Conservation (phyloP, 2,888 invertebrate species). For the Chydorus sphaericus region DNA sequence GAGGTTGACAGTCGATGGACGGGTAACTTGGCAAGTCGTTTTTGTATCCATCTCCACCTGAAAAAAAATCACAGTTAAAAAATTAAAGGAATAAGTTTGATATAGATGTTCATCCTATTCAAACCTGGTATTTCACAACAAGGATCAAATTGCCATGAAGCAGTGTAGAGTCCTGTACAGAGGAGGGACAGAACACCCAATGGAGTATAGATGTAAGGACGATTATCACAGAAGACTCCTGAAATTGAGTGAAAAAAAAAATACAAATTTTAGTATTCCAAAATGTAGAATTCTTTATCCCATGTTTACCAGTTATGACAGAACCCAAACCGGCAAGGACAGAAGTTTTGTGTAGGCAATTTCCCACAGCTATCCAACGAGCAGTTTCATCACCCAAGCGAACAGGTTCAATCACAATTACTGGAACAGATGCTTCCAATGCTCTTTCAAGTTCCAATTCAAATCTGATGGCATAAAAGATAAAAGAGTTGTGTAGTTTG, state of each 20-base stretch:
- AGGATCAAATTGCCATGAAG: constrained; percentile 92
- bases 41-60: constrained; percentile 39
- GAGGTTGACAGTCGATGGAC: constrained; percentile 32
- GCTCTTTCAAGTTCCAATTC: constrained; percentile 86
- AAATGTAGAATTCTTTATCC: not conserved
- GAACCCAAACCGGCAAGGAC: constrained; percentile 68
- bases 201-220: constrained; percentile 58
- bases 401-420: constrained; percentile 85
- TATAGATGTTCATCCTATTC: too few species aligned
- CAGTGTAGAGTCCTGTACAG: constrained; percentile 76
- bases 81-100: too few species aligned
- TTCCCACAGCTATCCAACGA: constrained; percentile 87
- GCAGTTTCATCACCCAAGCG: constrained; percentile 85
- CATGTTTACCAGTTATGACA: constrained; percentile 47
- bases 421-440: constrained; percentile 64
- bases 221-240: constrained; percentile 57
- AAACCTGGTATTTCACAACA: constrained; percentile 83
- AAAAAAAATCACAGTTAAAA: too few species aligned
- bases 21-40: constrained; percentile 32
- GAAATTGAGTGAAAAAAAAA: constrained; percentile 28
- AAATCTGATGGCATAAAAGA: too few species aligned
- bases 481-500: too few species aligned
- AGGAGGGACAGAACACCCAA: constrained; percentile 64
- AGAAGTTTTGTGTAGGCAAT: constrained; percentile 83
- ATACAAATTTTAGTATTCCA: too few species aligned